Evolutionary conservation across 2,888 invertebrate species (phyloP), one percentile per base, ranked within the genome.

Genomic region (Asteroscopus sphinx): DNA sequence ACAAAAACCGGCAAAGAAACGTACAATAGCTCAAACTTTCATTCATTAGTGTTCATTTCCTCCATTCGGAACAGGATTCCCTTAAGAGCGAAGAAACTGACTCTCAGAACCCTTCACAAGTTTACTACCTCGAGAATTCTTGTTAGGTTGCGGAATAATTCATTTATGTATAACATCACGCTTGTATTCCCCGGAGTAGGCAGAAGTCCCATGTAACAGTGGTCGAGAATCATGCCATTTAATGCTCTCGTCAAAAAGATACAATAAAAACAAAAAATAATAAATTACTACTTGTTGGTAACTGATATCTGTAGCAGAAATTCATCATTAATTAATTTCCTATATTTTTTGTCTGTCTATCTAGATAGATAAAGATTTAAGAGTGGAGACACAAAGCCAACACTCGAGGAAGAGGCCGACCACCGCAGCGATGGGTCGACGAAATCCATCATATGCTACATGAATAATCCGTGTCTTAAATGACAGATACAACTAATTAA

Each of bases 41-140:
- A 67, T 66, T 58, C 58, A 67, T 71, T 66, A 58, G 39, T 35
- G 42, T 59, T 51, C 32, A 58, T 67, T 67, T 71, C 39, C 59
- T 36, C n/a, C 16, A 13, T 42, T 49, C 53, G 11, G 25, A 40
- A 32, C 33, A 45, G 33, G 16, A 37, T 32, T 65, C 52, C 53
- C 59, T 15, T 46, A 28, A 64, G 71, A 46, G 45, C 0, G 8
- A 13, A 15, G 36, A 37, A 53, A 42, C 57, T 52, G 21, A 33
- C 7, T 42, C 32, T 51, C 15, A 13, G 30, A 39, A 48, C 37
- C 48, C 51, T 64, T 42, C 37, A 35, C 15, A 52, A 66, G 47
- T 71, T 45, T 71, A 49, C 37, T 71, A 37, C 33, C 39, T 33
- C 28, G 39, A 53, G 51, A 44, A 46, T 42, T 49, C 26, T 65